Evolutionary conservation across 2,888 invertebrate species (phyloP).

Genomic region (Metopia argyrocephala): DNA sequence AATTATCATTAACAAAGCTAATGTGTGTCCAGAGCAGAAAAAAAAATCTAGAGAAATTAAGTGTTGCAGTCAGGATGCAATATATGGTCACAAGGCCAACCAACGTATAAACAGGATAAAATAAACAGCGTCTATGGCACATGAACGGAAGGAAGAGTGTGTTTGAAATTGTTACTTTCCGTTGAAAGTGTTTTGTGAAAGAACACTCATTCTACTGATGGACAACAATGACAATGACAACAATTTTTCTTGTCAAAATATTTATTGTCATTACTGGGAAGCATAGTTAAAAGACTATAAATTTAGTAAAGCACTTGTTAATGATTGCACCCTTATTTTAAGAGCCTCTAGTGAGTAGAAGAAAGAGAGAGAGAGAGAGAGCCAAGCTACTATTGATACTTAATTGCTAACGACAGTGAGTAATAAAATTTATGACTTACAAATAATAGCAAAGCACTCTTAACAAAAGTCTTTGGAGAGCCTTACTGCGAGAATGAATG

Average conservation of each 20-base stretch:
- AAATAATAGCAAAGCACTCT: slow-evolving; percentile 73
- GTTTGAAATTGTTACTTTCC: slow-evolving; percentile 59
- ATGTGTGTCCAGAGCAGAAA: not conserved
- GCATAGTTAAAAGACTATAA: slow-evolving; percentile 28
- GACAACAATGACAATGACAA: slow-evolving; percentile 15
- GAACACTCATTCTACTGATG: no score
- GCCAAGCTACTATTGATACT: slow-evolving; percentile 68
- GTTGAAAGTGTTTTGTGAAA: no score
- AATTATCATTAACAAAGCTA: not conserved
- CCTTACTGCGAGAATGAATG: slow-evolving; percentile 25
- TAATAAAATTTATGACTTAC: slow-evolving; percentile 78
- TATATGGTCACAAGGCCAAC: slow-evolving; percentile 49
- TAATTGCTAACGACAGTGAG: slow-evolving; percentile 76
- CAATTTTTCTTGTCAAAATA: slow-evolving; percentile 53
- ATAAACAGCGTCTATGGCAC: slow-evolving; percentile 28
- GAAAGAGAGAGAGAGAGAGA: not conserved
- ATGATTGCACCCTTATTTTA: slow-evolving; percentile 7
- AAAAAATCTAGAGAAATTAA: not conserved
- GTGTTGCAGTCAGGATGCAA: slow-evolving; percentile 42
- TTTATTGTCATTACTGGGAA: slow-evolving; percentile 49
- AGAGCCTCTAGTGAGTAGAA: not conserved
- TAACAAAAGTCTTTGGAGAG: slow-evolving; percentile 12
- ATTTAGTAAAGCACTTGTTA: slow-evolving; percentile 29
- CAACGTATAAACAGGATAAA: slow-evolving; percentile 25
- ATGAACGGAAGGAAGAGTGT: slow-evolving; percentile 63